These are phyloP conservation scores for Aurelia aurita complex sp. Pacific DNA, from an alignment of 30 jellyfish, hydroid and myxozoan species.

Conservation along the genomic window DNA sequence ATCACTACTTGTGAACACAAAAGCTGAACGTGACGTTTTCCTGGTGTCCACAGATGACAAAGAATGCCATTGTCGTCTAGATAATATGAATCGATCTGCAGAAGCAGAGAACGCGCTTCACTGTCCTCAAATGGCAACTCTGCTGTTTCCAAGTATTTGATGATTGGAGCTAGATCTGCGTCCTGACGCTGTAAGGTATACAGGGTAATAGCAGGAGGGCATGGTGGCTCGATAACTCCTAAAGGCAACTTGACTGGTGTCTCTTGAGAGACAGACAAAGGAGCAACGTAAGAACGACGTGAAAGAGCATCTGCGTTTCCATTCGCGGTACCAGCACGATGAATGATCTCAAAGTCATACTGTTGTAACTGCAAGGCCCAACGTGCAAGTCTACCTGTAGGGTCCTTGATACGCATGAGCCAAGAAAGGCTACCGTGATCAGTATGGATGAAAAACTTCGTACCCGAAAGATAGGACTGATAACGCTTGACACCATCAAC, in stretches of 20 bases:
- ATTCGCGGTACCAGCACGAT: constrained; percentile 36
- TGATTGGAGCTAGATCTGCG: constrained; percentile 7
- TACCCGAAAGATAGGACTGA: constrained; percentile 30
- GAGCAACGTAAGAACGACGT: background rate
- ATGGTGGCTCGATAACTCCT: background rate
- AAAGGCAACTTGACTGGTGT: background rate
- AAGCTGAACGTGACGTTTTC: constrained; percentile 10
- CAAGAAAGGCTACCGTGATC: constrained; percentile 21
- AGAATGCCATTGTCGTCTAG: constrained; percentile 7
- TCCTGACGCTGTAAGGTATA: constrained; percentile 21
- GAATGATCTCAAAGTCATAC: constrained; percentile 1
- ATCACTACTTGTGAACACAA: constrained; percentile 35
- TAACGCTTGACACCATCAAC: constrained; percentile 40
- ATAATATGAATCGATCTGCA: background rate
- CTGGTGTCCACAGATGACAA: constrained; percentile 56
- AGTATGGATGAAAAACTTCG: background rate
- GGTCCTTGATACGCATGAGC: constrained; percentile 40
- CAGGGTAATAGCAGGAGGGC: background rate
- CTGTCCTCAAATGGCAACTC: constrained; percentile 1
- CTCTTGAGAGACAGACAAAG: background rate
- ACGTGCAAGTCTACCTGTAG: constrained; percentile 57
- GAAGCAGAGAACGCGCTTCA: constrained; percentile 27
- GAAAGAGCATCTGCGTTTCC: constrained; percentile 50
- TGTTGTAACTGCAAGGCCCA: constrained; percentile 41
- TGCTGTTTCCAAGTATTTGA: constrained; percentile 8